phyloP scores from a whole-genome alignment of 2,888 invertebrate genomes.

The Notodonta ziczac region DNA sequence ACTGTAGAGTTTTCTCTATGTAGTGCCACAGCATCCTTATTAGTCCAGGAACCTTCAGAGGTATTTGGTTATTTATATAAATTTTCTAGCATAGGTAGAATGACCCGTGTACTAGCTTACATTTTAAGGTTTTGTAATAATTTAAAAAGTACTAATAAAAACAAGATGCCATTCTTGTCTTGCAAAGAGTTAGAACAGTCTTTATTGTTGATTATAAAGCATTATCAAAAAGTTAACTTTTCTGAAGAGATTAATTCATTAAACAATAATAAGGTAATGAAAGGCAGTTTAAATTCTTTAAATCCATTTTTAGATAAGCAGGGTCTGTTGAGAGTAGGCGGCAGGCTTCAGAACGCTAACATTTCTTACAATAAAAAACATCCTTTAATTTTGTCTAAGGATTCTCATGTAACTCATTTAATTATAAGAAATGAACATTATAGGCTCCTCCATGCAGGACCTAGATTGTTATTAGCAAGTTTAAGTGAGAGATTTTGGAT shows the following conservation, averaged over 20 bases:
- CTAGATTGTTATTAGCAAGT: conserved; percentile 10
- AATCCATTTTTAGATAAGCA: conserved; percentile 26
- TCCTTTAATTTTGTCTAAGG: conserved; percentile 23
- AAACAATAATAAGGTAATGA: conserved; percentile 4
- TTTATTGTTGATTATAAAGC: conserved; percentile 13
- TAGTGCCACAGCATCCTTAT: conserved; percentile 4
- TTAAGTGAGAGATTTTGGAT: conserved; percentile 26
- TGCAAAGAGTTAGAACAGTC: conserved; percentile 12
- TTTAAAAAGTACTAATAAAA: conserved; percentile 11
- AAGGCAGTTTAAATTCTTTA: conserved; percentile 17
- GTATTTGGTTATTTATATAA: conserved; percentile 8
- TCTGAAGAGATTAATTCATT: conserved; percentile 16
- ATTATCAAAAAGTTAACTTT: conserved; percentile 24
- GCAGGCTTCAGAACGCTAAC: conserved; percentile 21
- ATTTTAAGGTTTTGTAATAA: conserved; percentile 20
- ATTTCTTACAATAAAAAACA: conserved; percentile 20
- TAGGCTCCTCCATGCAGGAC: conserved; percentile 20
- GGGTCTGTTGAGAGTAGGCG: conserved; percentile 24
- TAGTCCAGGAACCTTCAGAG: not conserved
- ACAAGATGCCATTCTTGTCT: conserved; percentile 1
- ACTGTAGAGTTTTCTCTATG: not conserved
- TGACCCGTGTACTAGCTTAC: conserved; percentile 20
- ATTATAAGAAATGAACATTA: conserved; percentile 25
- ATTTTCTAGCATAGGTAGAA: conserved; percentile 26
- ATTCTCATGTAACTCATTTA: conserved; percentile 13